These are phyloP conservation scores for Catamblyrhynchus diadema DNA, from an alignment of 2,797 vertebrate genomes.

Conservation along the genomic window DNA sequence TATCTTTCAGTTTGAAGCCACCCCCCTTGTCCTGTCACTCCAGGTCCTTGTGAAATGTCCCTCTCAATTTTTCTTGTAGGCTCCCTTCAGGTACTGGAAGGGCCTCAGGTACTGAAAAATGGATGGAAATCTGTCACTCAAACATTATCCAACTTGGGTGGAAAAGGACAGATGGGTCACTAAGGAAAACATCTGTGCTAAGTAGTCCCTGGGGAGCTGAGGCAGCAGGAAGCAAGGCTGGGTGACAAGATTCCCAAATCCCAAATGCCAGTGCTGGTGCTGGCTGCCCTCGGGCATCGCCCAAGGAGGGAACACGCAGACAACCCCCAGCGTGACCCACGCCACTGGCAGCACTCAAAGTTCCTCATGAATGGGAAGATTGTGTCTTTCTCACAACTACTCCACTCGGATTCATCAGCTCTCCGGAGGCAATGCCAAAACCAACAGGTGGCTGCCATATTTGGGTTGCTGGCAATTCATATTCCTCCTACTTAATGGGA, in stretches of 20 bases:
- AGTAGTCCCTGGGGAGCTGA: not conserved
- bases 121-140: not conserved
- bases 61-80: not conserved
- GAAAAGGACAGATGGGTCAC: not conserved
- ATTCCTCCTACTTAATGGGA: conserved; percentile 66
- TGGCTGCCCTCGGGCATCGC: not conserved
- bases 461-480: conserved; percentile 44
- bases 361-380: conserved; percentile 60
- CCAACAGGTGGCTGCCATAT: conserved; percentile 62
- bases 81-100: not conserved
- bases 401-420: conserved; percentile 10
- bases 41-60: not conserved
- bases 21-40: not conserved
- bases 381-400: not conserved
- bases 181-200: not conserved
- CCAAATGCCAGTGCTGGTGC: not conserved
- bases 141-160: not conserved
- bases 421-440: conserved; percentile 32
- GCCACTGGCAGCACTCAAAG: not conserved
- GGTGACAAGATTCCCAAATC: not conserved
- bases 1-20: not conserved
- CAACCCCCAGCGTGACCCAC: not conserved
- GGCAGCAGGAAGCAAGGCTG: not conserved
- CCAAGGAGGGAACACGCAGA: not conserved
- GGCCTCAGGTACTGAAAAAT: not conserved